Evolutionary conservation across 35 echinoderm and acorn worm genomes (phyloP), one percentile per base, ranked within the genome.

Genomic region (Strongylocentrotus purpuratus): DNA sequence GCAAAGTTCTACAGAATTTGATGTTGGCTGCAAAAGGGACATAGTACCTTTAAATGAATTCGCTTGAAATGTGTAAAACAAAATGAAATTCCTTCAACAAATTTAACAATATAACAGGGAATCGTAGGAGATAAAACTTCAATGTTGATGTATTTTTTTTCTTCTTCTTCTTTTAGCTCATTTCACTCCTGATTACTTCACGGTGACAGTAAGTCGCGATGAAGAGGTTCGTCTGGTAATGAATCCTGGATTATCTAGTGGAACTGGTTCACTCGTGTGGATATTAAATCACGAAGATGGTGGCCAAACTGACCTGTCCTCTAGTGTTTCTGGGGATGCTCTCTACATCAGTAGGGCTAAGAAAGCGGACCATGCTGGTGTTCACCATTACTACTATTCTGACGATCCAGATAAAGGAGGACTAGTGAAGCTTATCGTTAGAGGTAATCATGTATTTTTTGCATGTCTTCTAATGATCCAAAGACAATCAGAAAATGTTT

Each of bases 311-410:
- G 48, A 47, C 45, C 45, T 0, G 2, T 50, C 91, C 1, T 31
- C 91, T n/a, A 22, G 4, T 31, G 46, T 25, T 33, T 50, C 46
- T 15, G 10, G 12, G 9, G 22, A 93, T 14, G 46, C 4, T 52
- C 91, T 93, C 11, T 4, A 93, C 48, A 93, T 93, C 91, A 93
- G 91, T 47, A 93, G n/a, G 48, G 91, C 91, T 13, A 93, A 58
- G 2, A 78, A 78, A n/a, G 91, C 58, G 3, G 31, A 14, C 91
- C 31, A 46, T 47, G 45, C 91, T 8, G 91, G 91, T 0, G 32
- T 93, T n/a, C 91, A 93, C 22, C 91, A 93, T 9, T 93, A 50
- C 15, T 93, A 55, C n/a, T 93, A 93, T 58, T 0, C 4, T 2
- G 41, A 31, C 46, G 20, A 48, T 5, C 17, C 17, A 2, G 15